A percentile compares a stretch with the other conserved stretches of the same genome.
These are phyloP conservation scores for Xiphophorus hellerii DNA, from an alignment of 2,113 vertebrate species.

Conservation along the genomic window DNA sequence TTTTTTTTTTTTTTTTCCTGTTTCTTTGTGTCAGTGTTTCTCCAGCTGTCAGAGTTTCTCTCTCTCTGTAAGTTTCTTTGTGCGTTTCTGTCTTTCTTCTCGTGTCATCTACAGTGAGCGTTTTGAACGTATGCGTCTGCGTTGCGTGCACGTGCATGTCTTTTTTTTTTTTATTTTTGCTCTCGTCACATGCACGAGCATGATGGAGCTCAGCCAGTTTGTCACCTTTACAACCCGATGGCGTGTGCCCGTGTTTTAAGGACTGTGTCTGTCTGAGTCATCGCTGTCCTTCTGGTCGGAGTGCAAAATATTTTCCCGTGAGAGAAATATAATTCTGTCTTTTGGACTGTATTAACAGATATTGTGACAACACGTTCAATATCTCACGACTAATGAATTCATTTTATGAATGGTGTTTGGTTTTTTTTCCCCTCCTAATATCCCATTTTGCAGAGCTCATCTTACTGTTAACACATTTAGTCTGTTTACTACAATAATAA, in stretches of 20 bases:
- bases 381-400: slow-evolving; percentile 33
- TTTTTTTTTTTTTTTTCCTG: slow-evolving; percentile 22
- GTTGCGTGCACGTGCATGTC: slow-evolving; percentile 17
- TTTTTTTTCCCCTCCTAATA: slow-evolving; percentile 34
- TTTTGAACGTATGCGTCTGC: not conserved
- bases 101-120: not conserved
- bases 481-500: slow-evolving; percentile 25
- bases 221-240: slow-evolving; percentile 16
- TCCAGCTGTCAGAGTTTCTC: slow-evolving; percentile 79
- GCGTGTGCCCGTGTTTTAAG: slow-evolving; percentile 15
- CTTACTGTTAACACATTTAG: slow-evolving; percentile 31
- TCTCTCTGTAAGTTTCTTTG: slow-evolving; percentile 75
- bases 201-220: slow-evolving; percentile 21
- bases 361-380: slow-evolving; percentile 44
- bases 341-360: slow-evolving; percentile 37
- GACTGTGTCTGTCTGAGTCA: slow-evolving; percentile 33
- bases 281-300: slow-evolving; percentile 39
- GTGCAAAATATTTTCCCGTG: slow-evolving; percentile 51
- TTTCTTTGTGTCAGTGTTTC: slow-evolving; percentile 74
- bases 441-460: slow-evolving; percentile 37
- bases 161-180: not conserved
- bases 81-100: slow-evolving; percentile 48
- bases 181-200: slow-evolving; percentile 39
- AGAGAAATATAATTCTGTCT: slow-evolving; percentile 53
- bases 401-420: slow-evolving; percentile 10